Evolutionary conservation across 2,113 vertebrate genomes (phyloP).

Genomic region (Lasiurus cinereus): DNA sequence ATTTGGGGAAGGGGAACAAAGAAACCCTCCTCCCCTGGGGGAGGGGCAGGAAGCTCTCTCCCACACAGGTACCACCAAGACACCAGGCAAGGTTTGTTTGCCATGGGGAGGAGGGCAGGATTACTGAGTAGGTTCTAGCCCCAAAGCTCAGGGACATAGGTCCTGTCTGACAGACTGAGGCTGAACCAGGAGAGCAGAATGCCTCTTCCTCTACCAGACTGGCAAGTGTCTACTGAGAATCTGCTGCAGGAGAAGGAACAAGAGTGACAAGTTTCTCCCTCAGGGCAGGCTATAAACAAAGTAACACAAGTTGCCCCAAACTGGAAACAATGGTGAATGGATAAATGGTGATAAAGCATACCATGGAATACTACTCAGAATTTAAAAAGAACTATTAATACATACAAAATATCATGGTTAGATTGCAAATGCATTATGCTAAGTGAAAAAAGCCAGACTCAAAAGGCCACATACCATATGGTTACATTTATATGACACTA

Average conservation of each 20-base stretch:
- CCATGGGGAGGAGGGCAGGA: not conserved
- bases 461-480: not conserved
- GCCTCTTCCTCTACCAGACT: not conserved
- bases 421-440: not conserved
- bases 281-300: not conserved
- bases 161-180: not conserved
- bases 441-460: not conserved
- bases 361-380: not conserved
- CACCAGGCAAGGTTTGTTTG: not conserved
- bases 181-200: not conserved
- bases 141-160: not conserved
- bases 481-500: not conserved
- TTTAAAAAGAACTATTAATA: not conserved
- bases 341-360: not conserved
- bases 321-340: not conserved
- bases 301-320: not conserved
- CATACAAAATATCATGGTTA: not conserved
- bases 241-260: not conserved
- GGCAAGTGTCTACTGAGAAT: not conserved
- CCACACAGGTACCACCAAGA: not conserved
- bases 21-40: not conserved
- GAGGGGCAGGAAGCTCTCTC: not conserved
- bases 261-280: not conserved
- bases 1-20: not conserved
- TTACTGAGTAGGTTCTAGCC: not conserved